phyloP scores from a whole-genome alignment of 30 jellyfish, hydroid and myxozoan genomes.

The Rhopilema esculentum region DNA sequence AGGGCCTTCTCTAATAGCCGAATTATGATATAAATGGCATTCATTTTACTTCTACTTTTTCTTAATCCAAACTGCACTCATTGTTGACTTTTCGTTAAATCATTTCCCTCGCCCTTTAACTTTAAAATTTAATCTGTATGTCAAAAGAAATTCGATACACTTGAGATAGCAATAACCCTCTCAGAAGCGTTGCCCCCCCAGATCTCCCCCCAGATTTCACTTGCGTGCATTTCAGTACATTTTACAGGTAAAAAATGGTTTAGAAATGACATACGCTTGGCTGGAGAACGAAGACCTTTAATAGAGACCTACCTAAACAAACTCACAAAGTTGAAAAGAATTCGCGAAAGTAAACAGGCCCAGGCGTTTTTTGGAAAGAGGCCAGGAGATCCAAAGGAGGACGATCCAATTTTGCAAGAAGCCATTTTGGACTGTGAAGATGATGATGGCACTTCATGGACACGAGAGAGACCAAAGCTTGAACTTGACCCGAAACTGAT shows the following conservation, averaged over 20 bases:
- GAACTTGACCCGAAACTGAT: background rate
- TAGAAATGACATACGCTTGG: constrained; percentile 49
- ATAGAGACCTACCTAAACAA: constrained; percentile 46
- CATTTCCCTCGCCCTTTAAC: no score
- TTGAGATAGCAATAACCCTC: no score
- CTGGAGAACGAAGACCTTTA: constrained; percentile 68
- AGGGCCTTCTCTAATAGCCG: no score
- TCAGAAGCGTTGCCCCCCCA: no score
- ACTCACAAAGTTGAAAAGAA: constrained; percentile 29
- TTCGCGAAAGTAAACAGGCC: constrained; percentile 48
- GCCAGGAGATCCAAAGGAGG: constrained; percentile 76
- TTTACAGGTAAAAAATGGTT: constrained; percentile 69
- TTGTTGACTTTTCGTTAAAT: no score
- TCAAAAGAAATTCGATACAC: no score
- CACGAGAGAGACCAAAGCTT: background rate
- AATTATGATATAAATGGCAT: no score
- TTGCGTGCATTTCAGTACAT: background rate
- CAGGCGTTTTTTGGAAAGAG: constrained; percentile 70
- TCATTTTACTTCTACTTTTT: no score
- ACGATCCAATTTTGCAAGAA: constrained; percentile 41
- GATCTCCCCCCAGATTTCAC: no score
- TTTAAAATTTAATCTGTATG: no score
- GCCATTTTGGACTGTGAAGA: constrained; percentile 1
- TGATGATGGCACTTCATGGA: background rate
- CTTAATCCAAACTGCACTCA: no score